Evolutionary conservation across 2,888 invertebrate species (phyloP), one percentile per base, ranked within the genome.

Genomic region (Folsomia candida): DNA sequence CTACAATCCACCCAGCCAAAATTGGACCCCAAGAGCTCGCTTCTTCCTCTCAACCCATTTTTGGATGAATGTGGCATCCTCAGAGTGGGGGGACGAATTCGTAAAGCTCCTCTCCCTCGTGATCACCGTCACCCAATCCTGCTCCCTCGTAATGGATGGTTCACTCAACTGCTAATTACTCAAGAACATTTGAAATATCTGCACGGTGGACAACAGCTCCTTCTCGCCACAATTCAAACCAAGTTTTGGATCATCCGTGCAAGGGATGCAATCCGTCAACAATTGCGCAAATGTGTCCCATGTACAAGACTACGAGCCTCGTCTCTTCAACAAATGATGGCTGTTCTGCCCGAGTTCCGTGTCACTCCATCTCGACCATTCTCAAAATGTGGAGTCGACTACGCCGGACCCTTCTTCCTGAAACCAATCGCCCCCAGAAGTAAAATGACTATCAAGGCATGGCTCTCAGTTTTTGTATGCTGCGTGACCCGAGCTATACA

Each of bases 271-370:
- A 61, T 75, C 1, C 67, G 69, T 14, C 28, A 47, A 14, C 20
- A 28, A 0, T 14, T 78, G 0, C 25, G 20, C n/a, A 64, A 66
- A 20, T 80, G 80, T 25, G 37, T 77, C 1, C 26, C 24, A 25
- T 80, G 79, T 58, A 66, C 67, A 9, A 51, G 71, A 47, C 6
- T 28, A 2, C 29, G 51, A 27, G 62, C 71, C 3, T 64, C 54
- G 6, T 25, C 25, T 47, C 69, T 76, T 4, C 11, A 64, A 9
- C 80, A 80, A 51, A 29, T 79, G 2, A 81, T 82, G 81, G 80
- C 79, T 11, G 29, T 81, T 58, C 73, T 81, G 26, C 81, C 81
- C 0, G 24, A 25, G n/a, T n/a, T 64, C 4, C 64, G 81, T 26
- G 77, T 80, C 0, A 71, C 64, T 1, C 72, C 76, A 4, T 51